Conservation (phyloP, 2,888 invertebrate species). For the Polyommatus iphigenia region DNA sequence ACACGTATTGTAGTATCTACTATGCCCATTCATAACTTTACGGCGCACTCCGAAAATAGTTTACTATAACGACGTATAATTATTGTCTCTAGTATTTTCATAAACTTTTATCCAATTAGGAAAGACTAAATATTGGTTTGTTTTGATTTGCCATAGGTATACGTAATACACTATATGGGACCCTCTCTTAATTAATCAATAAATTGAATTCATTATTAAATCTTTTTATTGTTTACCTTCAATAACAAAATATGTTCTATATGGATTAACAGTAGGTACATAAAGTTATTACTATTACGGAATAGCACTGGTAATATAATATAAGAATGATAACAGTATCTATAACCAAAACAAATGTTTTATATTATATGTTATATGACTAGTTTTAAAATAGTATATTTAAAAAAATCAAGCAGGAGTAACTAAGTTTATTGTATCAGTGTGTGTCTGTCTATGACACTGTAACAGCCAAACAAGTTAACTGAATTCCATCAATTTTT, state of each 20-base stretch:
- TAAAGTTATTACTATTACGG: background rate
- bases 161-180: no score
- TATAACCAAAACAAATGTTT: background rate
- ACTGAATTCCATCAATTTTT: no score
- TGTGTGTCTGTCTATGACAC: no score
- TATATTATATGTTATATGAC: no score
- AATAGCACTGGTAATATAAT: background rate
- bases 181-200: background rate
- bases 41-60: background rate
- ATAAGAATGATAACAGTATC: background rate
- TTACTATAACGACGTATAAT: background rate
- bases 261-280: background rate
- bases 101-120: conserved; percentile 9
- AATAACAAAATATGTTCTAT: background rate
- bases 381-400: no score
- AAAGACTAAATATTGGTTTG: background rate
- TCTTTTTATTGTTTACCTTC: background rate
- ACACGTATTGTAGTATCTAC: conserved; percentile 52
- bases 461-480: no score
- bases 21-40: conserved; percentile 19
- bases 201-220: background rate
- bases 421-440: no score
- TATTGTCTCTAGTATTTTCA: background rate
- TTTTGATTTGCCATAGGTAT: background rate
- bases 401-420: no score